Conservation (phyloP, 2,888 invertebrate genomes). For the Lamproptera curius region DNA sequence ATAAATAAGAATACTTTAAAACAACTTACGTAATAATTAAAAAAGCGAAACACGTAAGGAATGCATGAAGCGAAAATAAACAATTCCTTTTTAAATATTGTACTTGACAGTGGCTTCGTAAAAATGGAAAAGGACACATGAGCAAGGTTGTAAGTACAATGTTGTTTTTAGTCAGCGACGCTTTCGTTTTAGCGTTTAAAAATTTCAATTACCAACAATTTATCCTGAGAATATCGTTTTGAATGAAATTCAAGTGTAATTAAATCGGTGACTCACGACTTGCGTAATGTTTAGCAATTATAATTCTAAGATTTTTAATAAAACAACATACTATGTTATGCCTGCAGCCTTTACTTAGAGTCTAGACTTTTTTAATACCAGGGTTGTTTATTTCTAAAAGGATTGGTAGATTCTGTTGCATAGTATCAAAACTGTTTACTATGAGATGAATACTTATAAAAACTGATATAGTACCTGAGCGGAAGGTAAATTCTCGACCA, state of each 20-base stretch:
- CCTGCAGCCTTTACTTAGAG: not conserved
- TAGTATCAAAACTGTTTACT: not conserved
- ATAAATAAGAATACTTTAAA: not conserved
- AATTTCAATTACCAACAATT: not conserved
- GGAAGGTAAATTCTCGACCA: constrained; percentile 61
- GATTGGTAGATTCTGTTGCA: not conserved
- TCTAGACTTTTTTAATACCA: not conserved
- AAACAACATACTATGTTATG: not conserved
- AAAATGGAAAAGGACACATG: constrained; percentile 6
- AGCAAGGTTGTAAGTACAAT: constrained; percentile 1
- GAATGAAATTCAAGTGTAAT: no score
- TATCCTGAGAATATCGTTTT: not conserved
- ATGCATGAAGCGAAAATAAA: no score
- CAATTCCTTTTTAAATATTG: not conserved
- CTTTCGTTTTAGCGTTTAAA: not conserved
- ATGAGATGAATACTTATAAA: not conserved
- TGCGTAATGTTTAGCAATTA: not conserved
- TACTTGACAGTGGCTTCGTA: not conserved
- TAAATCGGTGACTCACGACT: no score
- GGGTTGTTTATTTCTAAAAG: not conserved
- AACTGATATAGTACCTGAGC: constrained; percentile 53
- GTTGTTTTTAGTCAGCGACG: constrained; percentile 3
- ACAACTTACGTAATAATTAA: not conserved
- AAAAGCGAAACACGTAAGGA: not conserved
- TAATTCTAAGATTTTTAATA: not conserved